Base-by-base conservation (phyloP, 2,113 vertebrate genomes). In the Chitala chitala region DNA sequence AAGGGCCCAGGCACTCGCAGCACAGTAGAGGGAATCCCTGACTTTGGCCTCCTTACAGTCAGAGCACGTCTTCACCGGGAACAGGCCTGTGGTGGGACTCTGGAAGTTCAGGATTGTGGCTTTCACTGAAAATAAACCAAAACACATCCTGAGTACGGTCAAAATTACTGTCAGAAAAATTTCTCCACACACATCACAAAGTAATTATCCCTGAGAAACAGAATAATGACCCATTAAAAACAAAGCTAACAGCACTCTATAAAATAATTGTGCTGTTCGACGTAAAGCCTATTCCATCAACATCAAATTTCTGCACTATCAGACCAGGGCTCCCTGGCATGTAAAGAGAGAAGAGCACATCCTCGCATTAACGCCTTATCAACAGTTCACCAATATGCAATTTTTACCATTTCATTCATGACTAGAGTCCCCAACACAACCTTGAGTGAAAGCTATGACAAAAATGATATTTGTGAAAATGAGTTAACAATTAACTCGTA, bases 11-110 rank as follows among this genome's bases (percentile, higher is more conserved):
- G 91, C 85, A 5, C 92, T 90, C 0, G 97, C 95, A 69, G 96
- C 95, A 48, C 97, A 99, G 82, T 98, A 99, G 10, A 98, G 90
- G 50, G 92, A 98, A 79, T 98, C 96, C 0, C 96, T 92, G 5
- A 98, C 83, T 86, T 95, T 98, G 46, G 96, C 93, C 63, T 90
- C 93, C 73, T 82, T 90, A 78, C 93, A 91, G 22, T 84, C 86
- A 2, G 92, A 88, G 1, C 85, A 90, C 0, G 94, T 98, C 81
- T 94, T 95, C n/a, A 92, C 87, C 0, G 96, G 96, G 71, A 99
- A 99, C 2, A 98, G 91, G 50, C 97, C 96, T 0, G 96, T 99
- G 20, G 95, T 95, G 24, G 95, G 94, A 79, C 93, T 98, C 84
- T 98, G 96, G 86, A 93, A 90, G 75, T 92, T 86, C 75, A 99